phyloP scores from a whole-genome alignment of 2,888 invertebrate species.

The Nasonia oneida region DNA sequence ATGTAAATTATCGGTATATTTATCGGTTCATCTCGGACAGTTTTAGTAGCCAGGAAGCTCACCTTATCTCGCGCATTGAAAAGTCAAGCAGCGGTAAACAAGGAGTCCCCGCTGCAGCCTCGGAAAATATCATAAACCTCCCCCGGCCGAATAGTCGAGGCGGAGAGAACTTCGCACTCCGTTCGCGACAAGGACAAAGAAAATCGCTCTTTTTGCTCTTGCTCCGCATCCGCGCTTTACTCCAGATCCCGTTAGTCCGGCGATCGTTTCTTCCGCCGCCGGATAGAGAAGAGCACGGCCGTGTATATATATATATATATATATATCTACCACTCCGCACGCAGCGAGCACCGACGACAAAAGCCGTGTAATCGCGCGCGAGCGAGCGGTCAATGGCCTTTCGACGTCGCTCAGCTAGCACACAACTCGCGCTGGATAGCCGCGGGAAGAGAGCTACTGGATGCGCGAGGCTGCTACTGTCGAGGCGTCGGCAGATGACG shows the following conservation, averaged over 20 bases:
- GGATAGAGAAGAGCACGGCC: neutral
- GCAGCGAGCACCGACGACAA: conserved; percentile 60
- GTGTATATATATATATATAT: neutral
- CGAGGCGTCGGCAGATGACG: neutral
- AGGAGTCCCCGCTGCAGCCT: neutral
- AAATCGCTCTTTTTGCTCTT: conserved; percentile 41
- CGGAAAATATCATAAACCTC: no score
- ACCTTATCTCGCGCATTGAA: neutral
- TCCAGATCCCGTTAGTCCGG: conserved; percentile 70
- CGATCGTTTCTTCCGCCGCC: neutral
- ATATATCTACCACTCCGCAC: neutral
- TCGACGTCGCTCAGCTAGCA: neutral
- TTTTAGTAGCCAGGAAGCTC: conserved; percentile 2
- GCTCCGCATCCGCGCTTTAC: conserved; percentile 66
- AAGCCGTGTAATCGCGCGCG: conserved; percentile 61
- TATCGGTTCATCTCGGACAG: neutral
- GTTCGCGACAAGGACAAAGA: conserved; percentile 66
- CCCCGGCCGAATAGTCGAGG: no score
- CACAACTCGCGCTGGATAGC: neutral
- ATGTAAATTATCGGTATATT: neutral
- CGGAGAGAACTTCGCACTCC: neutral
- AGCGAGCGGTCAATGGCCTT: conserved; percentile 67
- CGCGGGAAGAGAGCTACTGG: neutral
- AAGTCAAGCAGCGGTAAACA: neutral
- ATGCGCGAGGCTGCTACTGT: neutral